Base-by-base conservation (phyloP, 2,113 vertebrate species). In the Rhabdornis inornatus region DNA sequence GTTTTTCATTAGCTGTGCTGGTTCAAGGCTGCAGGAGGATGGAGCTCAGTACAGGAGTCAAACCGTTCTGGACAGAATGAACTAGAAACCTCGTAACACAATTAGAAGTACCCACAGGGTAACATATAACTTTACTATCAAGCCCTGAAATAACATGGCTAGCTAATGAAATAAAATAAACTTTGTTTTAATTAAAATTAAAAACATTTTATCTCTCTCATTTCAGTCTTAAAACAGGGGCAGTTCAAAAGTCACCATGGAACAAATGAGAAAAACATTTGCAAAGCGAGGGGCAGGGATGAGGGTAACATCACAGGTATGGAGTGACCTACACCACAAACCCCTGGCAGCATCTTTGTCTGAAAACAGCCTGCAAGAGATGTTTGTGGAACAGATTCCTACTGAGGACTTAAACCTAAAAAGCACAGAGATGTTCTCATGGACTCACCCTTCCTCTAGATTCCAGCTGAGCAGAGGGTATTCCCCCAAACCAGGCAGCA, bases 171-270 rank as follows among this genome's bases (percentile, higher is more conserved):
- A 97, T 92, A 96, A 93, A 94, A 96, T 87, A 96, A 96, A 97
- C 84, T 96, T 94, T 94, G 87, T 66, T 96, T 96, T 97, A 97
- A 97, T 97, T 97, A 97, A 97, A 97, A 96, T 97, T 95, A 97
- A 96, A 92, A 96, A 79, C 88, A 89, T 92, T 97, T 97, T 96
- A 96, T 96, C 93, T 96, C 86, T 92, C 95, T 97, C 92, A 37
- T 83, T 96, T 96, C 89, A 96, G 85, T 77, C 92, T 94, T 97
- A 95, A 97, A 96, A 93, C 37, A 21, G 70, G 23, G 27, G 92
- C 59, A 95, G 96, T 88, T 96, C 89, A 95, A 70, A 89, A 95
- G 95, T 96, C 91, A 87, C 15, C 0, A 16, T 31, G 52, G 79
- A 97, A 83, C 72, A 92, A 93, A 88, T 35, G 68, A 85, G 90